phyloP scores from a whole-genome alignment of 2,888 invertebrate genomes.

The Pristionchus fissidentatus region DNA sequence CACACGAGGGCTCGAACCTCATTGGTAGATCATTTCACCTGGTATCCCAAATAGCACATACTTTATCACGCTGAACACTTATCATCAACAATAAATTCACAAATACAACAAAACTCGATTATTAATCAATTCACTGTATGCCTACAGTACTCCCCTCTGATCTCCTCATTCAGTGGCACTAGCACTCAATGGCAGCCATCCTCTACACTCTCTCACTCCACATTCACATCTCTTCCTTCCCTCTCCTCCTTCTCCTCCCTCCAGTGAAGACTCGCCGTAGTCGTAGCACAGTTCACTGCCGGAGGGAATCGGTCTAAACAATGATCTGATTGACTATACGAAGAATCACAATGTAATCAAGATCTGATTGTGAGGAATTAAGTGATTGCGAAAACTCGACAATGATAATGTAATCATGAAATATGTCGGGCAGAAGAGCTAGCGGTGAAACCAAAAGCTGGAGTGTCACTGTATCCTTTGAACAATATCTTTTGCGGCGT shows the following conservation, averaged over 20 bases:
- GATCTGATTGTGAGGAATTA: not conserved
- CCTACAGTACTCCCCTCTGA: too few species aligned
- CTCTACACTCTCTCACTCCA: slow-evolving; percentile 52
- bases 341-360: too few species aligned
- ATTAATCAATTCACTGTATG: too few species aligned
- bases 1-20: not conserved
- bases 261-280: slow-evolving; percentile 56
- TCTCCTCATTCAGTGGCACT: slow-evolving; percentile 50
- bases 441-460: too few species aligned
- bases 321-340: too few species aligned
- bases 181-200: slow-evolving; percentile 55
- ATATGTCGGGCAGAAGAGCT: too few species aligned
- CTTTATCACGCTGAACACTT: too few species aligned
- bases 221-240: slow-evolving; percentile 52
- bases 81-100: not conserved
- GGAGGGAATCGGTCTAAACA: slow-evolving; percentile 52
- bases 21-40: not conserved
- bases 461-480: too few species aligned
- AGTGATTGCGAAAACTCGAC: too few species aligned
- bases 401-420: too few species aligned
- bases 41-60: not conserved
- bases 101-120: not conserved
- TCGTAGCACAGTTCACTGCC: slow-evolving; percentile 69
- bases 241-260: slow-evolving; percentile 43
- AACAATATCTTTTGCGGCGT: too few species aligned